These are phyloP conservation scores for Periophthalmus modestus DNA, from an alignment of 2,113 vertebrate genomes.

Conservation along the genomic window DNA sequence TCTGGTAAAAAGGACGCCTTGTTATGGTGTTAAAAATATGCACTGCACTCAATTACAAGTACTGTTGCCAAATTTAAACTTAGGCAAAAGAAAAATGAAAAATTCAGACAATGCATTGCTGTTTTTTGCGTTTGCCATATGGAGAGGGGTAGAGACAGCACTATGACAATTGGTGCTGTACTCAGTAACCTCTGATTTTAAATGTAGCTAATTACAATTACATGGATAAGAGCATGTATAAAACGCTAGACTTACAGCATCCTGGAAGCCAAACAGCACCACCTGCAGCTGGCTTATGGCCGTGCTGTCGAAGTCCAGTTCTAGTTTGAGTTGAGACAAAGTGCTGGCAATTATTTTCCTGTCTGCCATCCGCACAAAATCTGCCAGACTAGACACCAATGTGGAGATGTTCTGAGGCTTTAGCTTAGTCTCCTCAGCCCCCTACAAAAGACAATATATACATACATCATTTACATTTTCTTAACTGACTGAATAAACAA, in stretches of 20 bases:
- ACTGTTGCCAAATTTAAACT: no score
- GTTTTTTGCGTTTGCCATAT: no score
- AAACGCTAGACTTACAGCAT: constrained; percentile 84
- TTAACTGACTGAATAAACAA: neutral
- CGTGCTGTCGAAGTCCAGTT: constrained; percentile 95
- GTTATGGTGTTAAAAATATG: neutral
- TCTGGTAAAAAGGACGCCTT: neutral
- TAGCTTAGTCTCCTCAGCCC: constrained; percentile 86
- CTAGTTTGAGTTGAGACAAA: constrained; percentile 92
- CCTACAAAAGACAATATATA: constrained; percentile 67
- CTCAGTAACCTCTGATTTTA: no score
- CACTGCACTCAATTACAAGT: no score
- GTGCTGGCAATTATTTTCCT: constrained; percentile 93
- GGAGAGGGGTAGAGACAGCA: no score
- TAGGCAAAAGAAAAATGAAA: no score
- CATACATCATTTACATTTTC: no score
- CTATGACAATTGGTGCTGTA: no score
- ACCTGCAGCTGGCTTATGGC: constrained; percentile 97
- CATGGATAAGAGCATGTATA: neutral
- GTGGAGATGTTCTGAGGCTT: constrained; percentile 90
- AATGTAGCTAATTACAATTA: no score
- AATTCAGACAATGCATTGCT: no score
- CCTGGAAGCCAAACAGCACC: constrained; percentile 94
- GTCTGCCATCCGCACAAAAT: constrained; percentile 93
- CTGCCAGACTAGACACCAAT: constrained; percentile 86